phyloP scores from a whole-genome alignment of 2,113 vertebrate genomes.

The Microcebus murinus region DNA sequence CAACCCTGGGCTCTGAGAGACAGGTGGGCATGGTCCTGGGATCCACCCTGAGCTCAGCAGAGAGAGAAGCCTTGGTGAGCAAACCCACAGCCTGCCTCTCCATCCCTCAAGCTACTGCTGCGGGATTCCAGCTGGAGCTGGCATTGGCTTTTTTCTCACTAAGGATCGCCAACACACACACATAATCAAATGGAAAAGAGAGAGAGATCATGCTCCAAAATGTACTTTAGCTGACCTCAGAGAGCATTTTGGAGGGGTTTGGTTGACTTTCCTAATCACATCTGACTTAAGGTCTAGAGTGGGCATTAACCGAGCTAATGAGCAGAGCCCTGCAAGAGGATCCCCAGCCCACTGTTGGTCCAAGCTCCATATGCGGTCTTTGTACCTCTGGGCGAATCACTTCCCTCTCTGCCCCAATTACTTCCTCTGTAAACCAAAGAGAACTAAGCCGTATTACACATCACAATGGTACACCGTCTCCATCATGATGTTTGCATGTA shows the following conservation, averaged over 20 bases:
- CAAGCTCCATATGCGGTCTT: background rate
- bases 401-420: background rate
- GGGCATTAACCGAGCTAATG: background rate
- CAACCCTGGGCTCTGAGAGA: background rate
- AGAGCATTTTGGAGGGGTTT: background rate
- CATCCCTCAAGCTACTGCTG: fast-evolving
- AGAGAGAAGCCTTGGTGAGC: background rate
- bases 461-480: background rate
- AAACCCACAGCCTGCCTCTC: fast-evolving
- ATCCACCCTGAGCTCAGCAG: background rate
- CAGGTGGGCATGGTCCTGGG: background rate
- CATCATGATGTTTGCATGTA: fast-evolving
- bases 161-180: background rate
- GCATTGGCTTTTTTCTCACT: background rate
- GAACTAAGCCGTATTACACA: background rate
- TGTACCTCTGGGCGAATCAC: background rate
- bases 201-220: background rate
- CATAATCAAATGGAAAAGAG: background rate
- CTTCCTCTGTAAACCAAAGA: background rate
- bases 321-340: background rate
- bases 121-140: background rate
- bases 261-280: background rate
- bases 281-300: background rate
- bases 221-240: background rate
- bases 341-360: background rate